These are phyloP conservation scores for Urocitellus parryii DNA, from an alignment of 2,113 vertebrate species.

Conservation along the genomic window DNA sequence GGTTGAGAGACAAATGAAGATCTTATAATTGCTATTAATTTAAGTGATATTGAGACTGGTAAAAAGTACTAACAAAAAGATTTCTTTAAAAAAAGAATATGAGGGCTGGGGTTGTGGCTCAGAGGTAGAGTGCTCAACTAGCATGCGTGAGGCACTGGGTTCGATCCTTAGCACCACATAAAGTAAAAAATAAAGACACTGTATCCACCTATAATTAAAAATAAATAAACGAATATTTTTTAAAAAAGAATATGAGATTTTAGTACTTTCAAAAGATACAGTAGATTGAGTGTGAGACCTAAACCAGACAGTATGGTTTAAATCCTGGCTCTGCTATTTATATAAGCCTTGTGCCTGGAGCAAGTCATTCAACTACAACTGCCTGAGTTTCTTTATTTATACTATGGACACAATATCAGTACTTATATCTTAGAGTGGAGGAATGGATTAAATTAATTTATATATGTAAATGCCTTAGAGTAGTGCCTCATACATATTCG, in stretches of 20 bases:
- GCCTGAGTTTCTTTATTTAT: not conserved
- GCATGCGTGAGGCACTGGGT: too few species aligned
- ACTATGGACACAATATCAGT: not conserved
- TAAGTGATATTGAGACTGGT: not conserved
- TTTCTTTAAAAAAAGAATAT: not conserved
- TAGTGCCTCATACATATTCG: not conserved
- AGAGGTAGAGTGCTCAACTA: too few species aligned
- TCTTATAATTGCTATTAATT: slow-evolving; percentile 27
- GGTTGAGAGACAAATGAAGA: not conserved
- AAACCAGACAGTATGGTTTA: not conserved
- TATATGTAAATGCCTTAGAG: not conserved
- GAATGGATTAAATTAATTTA: not conserved
- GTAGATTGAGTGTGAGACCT: not conserved
- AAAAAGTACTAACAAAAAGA: not conserved
- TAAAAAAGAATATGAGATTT: not conserved
- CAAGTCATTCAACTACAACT: not conserved
- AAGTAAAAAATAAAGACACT: too few species aligned
- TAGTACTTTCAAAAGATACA: not conserved
- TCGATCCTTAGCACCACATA: too few species aligned
- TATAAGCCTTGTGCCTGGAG: not conserved
- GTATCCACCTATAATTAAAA: too few species aligned
- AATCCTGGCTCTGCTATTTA: not conserved
- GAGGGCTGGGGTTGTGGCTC: too few species aligned
- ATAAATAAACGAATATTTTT: too few species aligned
- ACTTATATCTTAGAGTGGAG: not conserved